Evolutionary conservation across 1,140 invertebrate genomes (phyloP).

Genomic region (Drosophila eugracilis): DNA sequence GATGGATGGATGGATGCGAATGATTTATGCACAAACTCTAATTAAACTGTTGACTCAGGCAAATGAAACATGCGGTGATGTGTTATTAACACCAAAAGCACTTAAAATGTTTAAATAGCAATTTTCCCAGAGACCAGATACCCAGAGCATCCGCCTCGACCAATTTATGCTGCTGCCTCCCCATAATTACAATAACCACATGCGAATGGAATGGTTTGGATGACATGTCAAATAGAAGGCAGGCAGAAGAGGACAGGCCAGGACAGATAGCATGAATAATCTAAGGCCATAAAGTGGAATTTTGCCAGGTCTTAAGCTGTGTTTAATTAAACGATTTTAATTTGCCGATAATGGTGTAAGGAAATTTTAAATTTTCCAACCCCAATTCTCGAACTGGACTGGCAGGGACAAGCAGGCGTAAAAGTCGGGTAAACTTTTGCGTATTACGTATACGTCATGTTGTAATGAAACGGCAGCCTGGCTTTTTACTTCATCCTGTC

Average conservation of each 20-base stretch:
- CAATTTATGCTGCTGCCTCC: constrained; percentile 48
- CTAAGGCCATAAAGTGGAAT: constrained; percentile 25
- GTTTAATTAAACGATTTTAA: constrained; percentile 62
- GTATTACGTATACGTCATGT: constrained; percentile 63
- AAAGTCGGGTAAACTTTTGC: constrained; percentile 29
- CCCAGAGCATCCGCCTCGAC: constrained; percentile 5
- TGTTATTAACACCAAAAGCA: constrained; percentile 76
- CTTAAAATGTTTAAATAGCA: constrained; percentile 77
- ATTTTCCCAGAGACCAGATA: constrained; percentile 45
- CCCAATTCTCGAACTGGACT: background rate
- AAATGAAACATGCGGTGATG: constrained; percentile 75
- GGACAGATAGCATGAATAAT: constrained; percentile 20
- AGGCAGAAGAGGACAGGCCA: no score
- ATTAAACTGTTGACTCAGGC: constrained; percentile 76
- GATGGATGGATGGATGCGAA: constrained; percentile 44
- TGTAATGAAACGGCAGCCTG: constrained; percentile 52
- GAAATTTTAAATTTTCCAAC: constrained; percentile 38
- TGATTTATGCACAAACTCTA: constrained; percentile 77
- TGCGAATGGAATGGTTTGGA: constrained; percentile 11
- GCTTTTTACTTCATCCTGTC: background rate
- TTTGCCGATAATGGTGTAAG: constrained; percentile 51
- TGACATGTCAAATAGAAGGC: constrained; percentile 55
- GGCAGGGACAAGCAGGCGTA: background rate
- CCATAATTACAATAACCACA: constrained; percentile 62
- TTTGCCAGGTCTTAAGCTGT: constrained; percentile 19